Conservation (phyloP, 1,140 invertebrate genomes). For the Nephila pilipes region DNA sequence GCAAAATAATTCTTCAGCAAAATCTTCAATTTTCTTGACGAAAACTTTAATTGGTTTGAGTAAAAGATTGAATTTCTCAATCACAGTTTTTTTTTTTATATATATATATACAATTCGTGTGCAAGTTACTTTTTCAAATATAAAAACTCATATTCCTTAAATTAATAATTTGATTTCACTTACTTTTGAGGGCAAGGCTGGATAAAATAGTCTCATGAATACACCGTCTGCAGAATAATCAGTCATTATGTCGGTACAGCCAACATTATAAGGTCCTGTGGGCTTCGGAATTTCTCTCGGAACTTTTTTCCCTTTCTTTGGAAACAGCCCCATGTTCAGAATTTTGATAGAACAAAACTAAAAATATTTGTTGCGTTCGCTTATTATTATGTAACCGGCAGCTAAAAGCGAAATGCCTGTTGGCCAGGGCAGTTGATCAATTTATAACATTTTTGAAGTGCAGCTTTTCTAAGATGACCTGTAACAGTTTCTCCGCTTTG, state of each 20-base stretch:
- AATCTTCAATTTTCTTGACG: too few relatives aligned
- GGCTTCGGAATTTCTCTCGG: constrained; percentile 77
- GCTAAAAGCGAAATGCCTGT: constrained; percentile 22
- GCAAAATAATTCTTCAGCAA: too few relatives aligned
- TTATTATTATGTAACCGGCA: not conserved
- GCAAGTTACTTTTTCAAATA: too few relatives aligned
- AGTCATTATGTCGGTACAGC: constrained; percentile 79
- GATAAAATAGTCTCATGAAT: constrained; percentile 78
- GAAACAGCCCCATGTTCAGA: constrained; percentile 24
- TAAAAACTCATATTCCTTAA: too few relatives aligned
- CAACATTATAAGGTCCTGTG: constrained; percentile 77
- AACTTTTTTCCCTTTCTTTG: constrained; percentile 45
- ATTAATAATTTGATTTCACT: not conserved
- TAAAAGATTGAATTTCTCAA: too few relatives aligned
- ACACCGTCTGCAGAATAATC: constrained; percentile 77
- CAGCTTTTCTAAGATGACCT: constrained; percentile 50
- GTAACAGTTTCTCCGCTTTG: constrained; percentile 51
- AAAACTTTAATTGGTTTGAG: too few relatives aligned
- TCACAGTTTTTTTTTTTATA: too few relatives aligned
- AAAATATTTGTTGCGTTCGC: not conserved
- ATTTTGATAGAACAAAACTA: not conserved
- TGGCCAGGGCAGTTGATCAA: not conserved
- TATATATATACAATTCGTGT: too few relatives aligned
- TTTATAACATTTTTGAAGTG: constrained; percentile 53
- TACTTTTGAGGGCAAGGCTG: constrained; percentile 67